Percentiles rank a stretch among this genome's conserved stretches.
These are phyloP conservation scores for Leuciscus idus DNA, from an alignment of 2,113 vertebrate species.

Conservation along the genomic window DNA sequence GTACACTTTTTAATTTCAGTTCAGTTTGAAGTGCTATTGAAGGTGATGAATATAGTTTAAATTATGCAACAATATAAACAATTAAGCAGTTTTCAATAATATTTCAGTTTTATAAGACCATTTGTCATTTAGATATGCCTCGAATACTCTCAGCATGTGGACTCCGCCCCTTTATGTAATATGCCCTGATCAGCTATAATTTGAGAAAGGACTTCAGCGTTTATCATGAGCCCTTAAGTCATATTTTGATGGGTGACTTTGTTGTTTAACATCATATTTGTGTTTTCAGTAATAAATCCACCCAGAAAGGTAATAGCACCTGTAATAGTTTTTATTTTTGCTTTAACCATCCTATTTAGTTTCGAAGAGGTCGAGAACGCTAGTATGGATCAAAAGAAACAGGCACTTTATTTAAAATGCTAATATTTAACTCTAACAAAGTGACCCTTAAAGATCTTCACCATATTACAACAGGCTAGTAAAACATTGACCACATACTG, in stretches of 20 bases:
- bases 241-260: slow-evolving; percentile 61
- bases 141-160: background rate
- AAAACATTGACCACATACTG: slow-evolving; percentile 2
- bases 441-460: slow-evolving; percentile 3
- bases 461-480: background rate
- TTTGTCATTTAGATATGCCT: background rate
- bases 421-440: slow-evolving; percentile 62
- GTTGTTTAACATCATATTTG: slow-evolving; percentile 7
- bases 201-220: background rate
- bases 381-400: slow-evolving; percentile 50
- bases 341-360: slow-evolving; percentile 51
- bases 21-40: background rate
- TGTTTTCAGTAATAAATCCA: background rate
- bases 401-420: slow-evolving; percentile 69
- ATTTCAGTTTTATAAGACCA: background rate
- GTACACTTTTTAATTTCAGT: background rate
- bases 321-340: slow-evolving; percentile 41
- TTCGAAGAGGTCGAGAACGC: slow-evolving; percentile 56
- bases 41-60: background rate
- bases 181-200: background rate
- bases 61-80: background rate
- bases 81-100: background rate
- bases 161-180: background rate
- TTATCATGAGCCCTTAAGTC: slow-evolving; percentile 51
- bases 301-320: background rate